A percentile compares a stretch with the other conserved stretches of the same genome.
These are phyloP conservation scores for Phyllotreta striolata DNA, from an alignment of 2,888 invertebrate species.

Conservation along the genomic window DNA sequence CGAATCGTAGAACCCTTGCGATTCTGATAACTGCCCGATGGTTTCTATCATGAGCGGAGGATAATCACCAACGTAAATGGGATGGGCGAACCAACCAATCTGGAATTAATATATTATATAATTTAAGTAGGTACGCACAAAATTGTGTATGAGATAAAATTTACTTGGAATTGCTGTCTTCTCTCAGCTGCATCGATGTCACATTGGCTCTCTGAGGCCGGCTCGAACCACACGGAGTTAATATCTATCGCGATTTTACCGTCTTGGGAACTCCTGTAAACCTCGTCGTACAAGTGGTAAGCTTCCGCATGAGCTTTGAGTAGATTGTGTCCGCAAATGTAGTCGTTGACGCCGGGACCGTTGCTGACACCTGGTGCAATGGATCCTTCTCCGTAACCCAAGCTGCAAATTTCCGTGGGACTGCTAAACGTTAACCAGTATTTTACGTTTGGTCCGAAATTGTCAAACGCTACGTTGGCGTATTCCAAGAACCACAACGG, in stretches of 20 bases:
- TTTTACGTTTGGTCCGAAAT: slow-evolving; percentile 28
- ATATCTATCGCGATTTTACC: slow-evolving; percentile 59
- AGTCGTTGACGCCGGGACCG: slow-evolving; percentile 21
- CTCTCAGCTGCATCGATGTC: slow-evolving; percentile 68
- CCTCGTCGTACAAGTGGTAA: slow-evolving; percentile 24
- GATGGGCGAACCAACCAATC: slow-evolving; percentile 59
- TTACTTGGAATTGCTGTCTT: slow-evolving; percentile 65
- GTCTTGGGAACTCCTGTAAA: slow-evolving; percentile 19
- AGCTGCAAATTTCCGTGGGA: slow-evolving; percentile 17
- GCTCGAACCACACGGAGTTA: slow-evolving; percentile 70
- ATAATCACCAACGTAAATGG: slow-evolving; percentile 73
- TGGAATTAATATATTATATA: slow-evolving; percentile 31
- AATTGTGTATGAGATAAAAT: slow-evolving; percentile 41
- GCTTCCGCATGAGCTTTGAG: slow-evolving; percentile 24
- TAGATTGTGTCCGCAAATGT: slow-evolving; percentile 28
- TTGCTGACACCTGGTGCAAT: slow-evolving; percentile 17
- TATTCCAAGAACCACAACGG: slow-evolving; percentile 24
- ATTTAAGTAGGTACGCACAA: not conserved
- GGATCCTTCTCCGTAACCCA: slow-evolving; percentile 28
- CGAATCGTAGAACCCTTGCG: slow-evolving; percentile 61
- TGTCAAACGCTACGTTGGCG: slow-evolving; percentile 24
- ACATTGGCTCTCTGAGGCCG: slow-evolving; percentile 63
- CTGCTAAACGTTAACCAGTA: slow-evolving; percentile 29
- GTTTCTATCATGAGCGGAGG: slow-evolving; percentile 69
- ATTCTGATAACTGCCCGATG: slow-evolving; percentile 64